Base-by-base conservation (phyloP, 2,888 invertebrate species). In the Hydraecia micacea region DNA sequence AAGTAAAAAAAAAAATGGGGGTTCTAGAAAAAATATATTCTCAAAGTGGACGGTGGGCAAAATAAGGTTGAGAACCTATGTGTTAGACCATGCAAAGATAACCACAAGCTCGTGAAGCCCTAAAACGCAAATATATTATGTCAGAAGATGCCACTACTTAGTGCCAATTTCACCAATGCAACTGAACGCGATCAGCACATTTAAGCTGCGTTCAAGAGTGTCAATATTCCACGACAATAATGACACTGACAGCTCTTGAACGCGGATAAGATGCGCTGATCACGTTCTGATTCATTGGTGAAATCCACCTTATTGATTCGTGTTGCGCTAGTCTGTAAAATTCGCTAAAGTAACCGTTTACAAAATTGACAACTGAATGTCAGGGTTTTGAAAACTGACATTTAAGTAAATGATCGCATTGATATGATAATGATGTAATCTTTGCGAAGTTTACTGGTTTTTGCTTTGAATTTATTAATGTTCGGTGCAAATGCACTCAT, bases 401-500 rank as follows among this genome's bases (percentile, higher is more conserved):
- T 60, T 46, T 18, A 68, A 13, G 32, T 36, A 39, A 73, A 62
- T 8, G 18, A 46, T 68, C 28, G 25, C 28, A 55, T 74, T 32
- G 28, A 55, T 28, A 42, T n/a, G 9, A 32, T 52, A 25, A 39
- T 15, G 7, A 39, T 52, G 15, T 39, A n/a, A 60, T 52, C 9
- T 32, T 68, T 60, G 60, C 15, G 25, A 32, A 79, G 39, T 28
- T n/a, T 3, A n/a, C 18, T 42, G 28, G 25, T n/a, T 21, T 49
- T 32, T 9, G 25, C 7, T 46, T 79, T 32, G 25, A 46, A 46
- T 63, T 42, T 2, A 36, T 18, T 25, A 0, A 25, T 65, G 46
- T 62, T 52, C 6, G 18, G 62, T 55, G 60, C 36, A 70, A 60
- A 69, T 55, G 77, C 9, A 78, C 36, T 58, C 15, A 28, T 32